These are phyloP conservation scores for Fregata magnificens DNA, from an alignment of 2,113 vertebrate genomes.

Conservation along the genomic window DNA sequence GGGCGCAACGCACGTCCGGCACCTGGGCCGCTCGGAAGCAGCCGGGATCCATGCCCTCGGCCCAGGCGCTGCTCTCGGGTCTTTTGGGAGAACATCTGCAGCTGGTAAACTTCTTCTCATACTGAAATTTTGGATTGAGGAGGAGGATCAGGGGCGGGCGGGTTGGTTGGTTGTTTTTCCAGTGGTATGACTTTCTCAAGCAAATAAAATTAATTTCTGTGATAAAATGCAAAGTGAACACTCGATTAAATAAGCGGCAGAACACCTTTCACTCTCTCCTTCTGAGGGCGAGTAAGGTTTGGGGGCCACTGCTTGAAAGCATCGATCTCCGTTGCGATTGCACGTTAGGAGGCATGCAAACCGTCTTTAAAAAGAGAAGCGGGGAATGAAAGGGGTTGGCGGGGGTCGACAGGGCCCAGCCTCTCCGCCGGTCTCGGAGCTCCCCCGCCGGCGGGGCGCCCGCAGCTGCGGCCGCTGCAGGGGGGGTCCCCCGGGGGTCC, in stretches of 20 bases:
- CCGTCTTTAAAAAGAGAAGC: fast-evolving
- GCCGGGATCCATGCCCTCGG: fast-evolving
- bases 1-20: no score
- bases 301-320: neutral
- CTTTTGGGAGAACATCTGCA: no score
- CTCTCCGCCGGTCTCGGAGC: constrained; percentile 62
- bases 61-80: neutral
- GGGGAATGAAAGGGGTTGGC: neutral
- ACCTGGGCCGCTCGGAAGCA: no score
- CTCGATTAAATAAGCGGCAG: fast-evolving
- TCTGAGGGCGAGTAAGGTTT: fast-evolving
- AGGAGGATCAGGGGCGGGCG: neutral
- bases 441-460: constrained; percentile 25
- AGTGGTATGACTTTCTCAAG: neutral
- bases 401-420: neutral
- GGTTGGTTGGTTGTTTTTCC: neutral
- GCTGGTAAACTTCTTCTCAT: fast-evolving
- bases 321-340: fast-evolving
- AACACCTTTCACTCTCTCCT: fast-evolving
- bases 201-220: neutral
- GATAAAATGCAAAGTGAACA: neutral
- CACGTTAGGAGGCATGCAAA: no score
- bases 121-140: neutral
- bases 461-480: neutral
- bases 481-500: no score